Evolutionary conservation across 2,797 vertebrate species (phyloP).

Genomic region (Chromobotia macracanthus): DNA sequence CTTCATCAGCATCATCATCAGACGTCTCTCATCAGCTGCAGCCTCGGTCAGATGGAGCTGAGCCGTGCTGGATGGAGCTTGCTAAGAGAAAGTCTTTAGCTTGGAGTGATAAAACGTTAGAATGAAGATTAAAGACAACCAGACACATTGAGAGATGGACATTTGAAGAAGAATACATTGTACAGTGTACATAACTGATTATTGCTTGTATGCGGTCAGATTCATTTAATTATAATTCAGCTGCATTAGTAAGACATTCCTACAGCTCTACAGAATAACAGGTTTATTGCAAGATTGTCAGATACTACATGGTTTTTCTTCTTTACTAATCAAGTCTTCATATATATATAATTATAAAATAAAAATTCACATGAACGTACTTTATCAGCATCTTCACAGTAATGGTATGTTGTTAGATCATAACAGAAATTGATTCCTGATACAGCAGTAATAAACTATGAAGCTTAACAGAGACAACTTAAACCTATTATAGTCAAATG

Average conservation of each 20-base stretch:
- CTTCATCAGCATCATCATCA: slow-evolving; percentile 20
- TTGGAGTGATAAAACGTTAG: slow-evolving; percentile 82
- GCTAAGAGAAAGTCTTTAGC: slow-evolving; percentile 89
- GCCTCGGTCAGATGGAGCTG: slow-evolving; percentile 59
- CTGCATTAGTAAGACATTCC: background rate
- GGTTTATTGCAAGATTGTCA: background rate
- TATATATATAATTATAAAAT: background rate
- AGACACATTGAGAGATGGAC: slow-evolving; percentile 20
- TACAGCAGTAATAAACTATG: background rate
- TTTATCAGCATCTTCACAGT: background rate
- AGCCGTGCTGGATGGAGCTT: slow-evolving; percentile 88
- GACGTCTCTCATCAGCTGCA: slow-evolving; percentile 36
- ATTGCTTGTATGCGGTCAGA: background rate
- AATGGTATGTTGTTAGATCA: background rate
- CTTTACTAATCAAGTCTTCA: background rate
- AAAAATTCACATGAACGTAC: background rate
- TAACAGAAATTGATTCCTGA: background rate
- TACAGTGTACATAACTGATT: background rate
- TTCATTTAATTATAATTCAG: background rate
- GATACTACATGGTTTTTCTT: background rate
- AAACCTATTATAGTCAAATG: background rate
- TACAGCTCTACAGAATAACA: background rate
- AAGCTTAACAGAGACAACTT: background rate
- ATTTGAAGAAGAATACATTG: slow-evolving; percentile 3
- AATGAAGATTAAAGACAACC: slow-evolving; percentile 42